These are phyloP conservation scores for Corythoichthys intestinalis DNA, from an alignment of 2,113 vertebrate genomes.

Conservation along the genomic window DNA sequence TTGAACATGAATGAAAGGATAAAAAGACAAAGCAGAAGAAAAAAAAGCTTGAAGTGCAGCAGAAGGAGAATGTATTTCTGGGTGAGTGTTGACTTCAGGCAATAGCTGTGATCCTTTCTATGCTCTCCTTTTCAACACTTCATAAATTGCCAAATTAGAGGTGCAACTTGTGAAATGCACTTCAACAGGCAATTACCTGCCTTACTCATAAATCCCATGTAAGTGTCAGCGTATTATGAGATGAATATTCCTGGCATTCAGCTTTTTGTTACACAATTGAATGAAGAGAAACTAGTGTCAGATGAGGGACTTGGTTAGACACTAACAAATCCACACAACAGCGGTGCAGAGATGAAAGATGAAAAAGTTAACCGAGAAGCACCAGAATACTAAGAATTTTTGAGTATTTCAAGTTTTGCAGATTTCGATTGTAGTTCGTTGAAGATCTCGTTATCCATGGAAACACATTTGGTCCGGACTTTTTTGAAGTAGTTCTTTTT, in stretches of 20 bases:
- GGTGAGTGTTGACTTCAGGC: constrained; percentile 47
- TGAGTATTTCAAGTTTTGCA: not conserved
- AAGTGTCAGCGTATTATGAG: constrained; percentile 52
- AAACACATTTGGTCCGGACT: too few relatives aligned
- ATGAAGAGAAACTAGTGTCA: constrained; percentile 25
- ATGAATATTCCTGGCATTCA: constrained; percentile 54
- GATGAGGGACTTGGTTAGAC: constrained; percentile 33
- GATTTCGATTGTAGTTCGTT: too few relatives aligned
- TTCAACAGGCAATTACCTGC: constrained; percentile 58
- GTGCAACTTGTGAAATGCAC: constrained; percentile 51
- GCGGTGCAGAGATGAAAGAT: constrained; percentile 15
- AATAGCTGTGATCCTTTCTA: constrained; percentile 43
- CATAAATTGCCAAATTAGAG: constrained; percentile 57
- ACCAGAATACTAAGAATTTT: not conserved
- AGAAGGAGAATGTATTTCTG: constrained; percentile 33
- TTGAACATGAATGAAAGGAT: constrained; percentile 27
- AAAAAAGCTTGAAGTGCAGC: constrained; percentile 17
- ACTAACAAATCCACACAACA: constrained; percentile 11
- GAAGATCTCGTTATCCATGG: too few relatives aligned
- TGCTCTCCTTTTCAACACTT: constrained; percentile 45
- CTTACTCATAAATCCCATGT: constrained; percentile 41
- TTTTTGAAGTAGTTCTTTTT: too few relatives aligned
- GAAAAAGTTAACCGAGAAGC: constrained; percentile 10
- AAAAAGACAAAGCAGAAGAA: constrained; percentile 32
- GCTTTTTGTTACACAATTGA: constrained; percentile 46